These are phyloP conservation scores for Esox lucius DNA, from an alignment of 2,797 vertebrate species.

Conservation along the genomic window DNA sequence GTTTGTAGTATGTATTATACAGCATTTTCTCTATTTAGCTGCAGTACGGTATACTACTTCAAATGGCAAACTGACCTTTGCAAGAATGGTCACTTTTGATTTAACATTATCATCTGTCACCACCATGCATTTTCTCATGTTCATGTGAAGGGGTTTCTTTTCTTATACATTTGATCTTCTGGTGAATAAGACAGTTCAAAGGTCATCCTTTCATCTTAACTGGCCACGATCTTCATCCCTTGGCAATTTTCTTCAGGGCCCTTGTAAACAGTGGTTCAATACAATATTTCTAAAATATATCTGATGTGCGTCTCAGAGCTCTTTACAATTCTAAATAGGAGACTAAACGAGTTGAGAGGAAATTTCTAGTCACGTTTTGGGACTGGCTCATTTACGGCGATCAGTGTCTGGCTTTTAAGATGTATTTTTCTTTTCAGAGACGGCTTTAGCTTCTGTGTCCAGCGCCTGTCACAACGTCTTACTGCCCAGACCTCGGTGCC, in stretches of 20 bases:
- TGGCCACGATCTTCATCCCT: neutral
- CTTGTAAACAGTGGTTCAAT: neutral
- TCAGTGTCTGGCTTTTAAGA: neutral
- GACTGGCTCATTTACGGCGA: neutral
- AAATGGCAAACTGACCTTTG: slow-evolving; percentile 3
- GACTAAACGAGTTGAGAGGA: neutral
- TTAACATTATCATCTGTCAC: slow-evolving; percentile 1
- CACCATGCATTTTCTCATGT: neutral
- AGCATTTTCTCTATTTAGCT: neutral
- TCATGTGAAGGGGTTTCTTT: neutral
- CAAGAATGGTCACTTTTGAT: neutral
- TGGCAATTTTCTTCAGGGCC: neutral
- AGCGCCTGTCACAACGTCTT: neutral
- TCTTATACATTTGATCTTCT: neutral
- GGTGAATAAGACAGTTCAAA: neutral
- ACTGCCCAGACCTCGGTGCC: neutral
- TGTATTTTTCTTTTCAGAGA: too few relatives aligned
- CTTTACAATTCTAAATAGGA: neutral
- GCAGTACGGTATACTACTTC: too few relatives aligned
- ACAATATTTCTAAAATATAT: neutral
- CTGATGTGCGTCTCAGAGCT: neutral
- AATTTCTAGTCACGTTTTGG: neutral
- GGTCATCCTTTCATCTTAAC: neutral
- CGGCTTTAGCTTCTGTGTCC: neutral
- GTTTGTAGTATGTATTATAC: neutral